A percentile compares a stretch with the other conserved stretches of the same genome.
Conservation (phyloP, 2,113 vertebrate species). For the Brienomyrus brachyistius region DNA sequence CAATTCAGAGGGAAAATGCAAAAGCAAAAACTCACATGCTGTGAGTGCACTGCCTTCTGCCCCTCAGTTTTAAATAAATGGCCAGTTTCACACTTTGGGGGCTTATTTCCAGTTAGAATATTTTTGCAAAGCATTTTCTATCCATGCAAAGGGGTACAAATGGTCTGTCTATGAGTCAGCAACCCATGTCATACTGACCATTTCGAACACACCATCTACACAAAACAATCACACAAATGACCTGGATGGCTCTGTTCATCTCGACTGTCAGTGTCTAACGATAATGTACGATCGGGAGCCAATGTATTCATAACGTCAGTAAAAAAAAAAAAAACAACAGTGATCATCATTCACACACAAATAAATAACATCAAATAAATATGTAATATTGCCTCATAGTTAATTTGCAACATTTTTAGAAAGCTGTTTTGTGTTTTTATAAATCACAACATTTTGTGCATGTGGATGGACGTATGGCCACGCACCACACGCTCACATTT, state of each 20-base stretch:
- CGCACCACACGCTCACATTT: neutral
- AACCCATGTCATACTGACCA: conserved; percentile 53
- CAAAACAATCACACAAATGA: neutral
- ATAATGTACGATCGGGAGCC: neutral
- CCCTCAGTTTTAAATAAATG: neutral
- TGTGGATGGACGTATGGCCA: neutral
- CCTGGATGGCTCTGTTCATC: neutral
- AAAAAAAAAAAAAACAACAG: conserved; percentile 15
- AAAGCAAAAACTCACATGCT: neutral
- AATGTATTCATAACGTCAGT: neutral
- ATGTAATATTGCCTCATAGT: conserved; percentile 30
- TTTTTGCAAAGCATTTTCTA: neutral
- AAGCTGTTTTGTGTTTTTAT: neutral
- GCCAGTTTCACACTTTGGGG: neutral
- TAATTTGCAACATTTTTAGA: conserved; percentile 25
- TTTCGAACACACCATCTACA: neutral
- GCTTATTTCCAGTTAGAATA: conserved; percentile 19
- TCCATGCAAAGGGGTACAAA: conserved; percentile 41
- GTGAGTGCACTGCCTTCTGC: neutral
- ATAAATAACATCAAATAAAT: conserved; percentile 46
- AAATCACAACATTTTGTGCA: neutral
- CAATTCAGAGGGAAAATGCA: conserved; percentile 1
- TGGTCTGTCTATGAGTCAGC: conserved; percentile 47
- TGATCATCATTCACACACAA: conserved; percentile 8
- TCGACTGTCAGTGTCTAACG: neutral